Evolutionary conservation across 1,140 invertebrate genomes (phyloP).

Genomic region (Argopecten irradians): DNA sequence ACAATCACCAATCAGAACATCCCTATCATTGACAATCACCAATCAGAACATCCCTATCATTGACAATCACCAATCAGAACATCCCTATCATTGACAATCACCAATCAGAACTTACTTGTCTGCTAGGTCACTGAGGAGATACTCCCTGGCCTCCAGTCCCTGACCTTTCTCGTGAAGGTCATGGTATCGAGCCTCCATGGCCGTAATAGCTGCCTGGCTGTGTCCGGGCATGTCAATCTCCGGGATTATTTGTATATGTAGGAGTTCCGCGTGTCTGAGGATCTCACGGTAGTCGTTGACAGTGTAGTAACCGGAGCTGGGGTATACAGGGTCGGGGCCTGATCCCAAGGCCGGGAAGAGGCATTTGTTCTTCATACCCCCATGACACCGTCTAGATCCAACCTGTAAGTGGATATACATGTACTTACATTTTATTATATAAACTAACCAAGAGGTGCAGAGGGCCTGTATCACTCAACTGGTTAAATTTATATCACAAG

Average conservation of each 20-base stretch:
- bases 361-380: conserved; percentile 40
- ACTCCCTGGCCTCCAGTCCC: conserved; percentile 58
- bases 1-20: too few species aligned
- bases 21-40: too few species aligned
- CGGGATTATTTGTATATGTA: conserved; percentile 63
- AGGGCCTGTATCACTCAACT: too few species aligned
- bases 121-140: conserved; percentile 61
- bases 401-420: conserved; percentile 54
- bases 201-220: conserved; percentile 56
- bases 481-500: too few species aligned
- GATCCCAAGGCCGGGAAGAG: conserved; percentile 57
- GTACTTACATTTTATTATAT: too few species aligned
- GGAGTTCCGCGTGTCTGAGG: conserved; percentile 53
- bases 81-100: too few species aligned
- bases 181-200: conserved; percentile 56
- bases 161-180: conserved; percentile 52
- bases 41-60: too few species aligned
- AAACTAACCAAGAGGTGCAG: too few species aligned
- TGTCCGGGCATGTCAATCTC: conserved; percentile 70
- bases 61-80: too few species aligned
- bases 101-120: conserved; percentile 38
- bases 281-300: conserved; percentile 62
- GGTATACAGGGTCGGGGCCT: conserved; percentile 44
- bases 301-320: conserved; percentile 58
- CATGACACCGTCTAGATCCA: conserved; percentile 56